These are phyloP conservation scores for Meriones psammophilus DNA, from an alignment of 2,797 vertebrate species.

Conservation along the genomic window DNA sequence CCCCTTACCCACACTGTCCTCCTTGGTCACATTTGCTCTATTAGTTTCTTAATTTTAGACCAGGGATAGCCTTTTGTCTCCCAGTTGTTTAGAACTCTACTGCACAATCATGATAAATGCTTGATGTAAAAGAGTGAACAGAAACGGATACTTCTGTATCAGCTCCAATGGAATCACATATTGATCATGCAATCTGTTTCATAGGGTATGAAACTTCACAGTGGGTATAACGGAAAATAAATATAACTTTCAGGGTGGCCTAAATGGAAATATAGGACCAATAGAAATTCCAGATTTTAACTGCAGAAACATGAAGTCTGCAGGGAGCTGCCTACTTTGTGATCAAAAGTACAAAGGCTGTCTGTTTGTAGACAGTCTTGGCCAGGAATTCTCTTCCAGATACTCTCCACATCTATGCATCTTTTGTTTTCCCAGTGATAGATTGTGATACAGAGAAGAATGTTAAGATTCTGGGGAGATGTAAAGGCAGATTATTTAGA, in stretches of 20 bases:
- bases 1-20: slow-evolving; percentile 64
- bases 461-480: not conserved
- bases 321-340: not conserved
- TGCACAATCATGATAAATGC: slow-evolving; percentile 61
- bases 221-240: slow-evolving; percentile 11
- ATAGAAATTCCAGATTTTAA: slow-evolving; percentile 45
- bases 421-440: slow-evolving; percentile 44
- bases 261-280: not conserved
- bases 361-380: slow-evolving; percentile 22
- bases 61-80: slow-evolving; percentile 59
- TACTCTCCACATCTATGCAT: slow-evolving; percentile 25
- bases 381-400: not conserved
- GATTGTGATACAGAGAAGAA: slow-evolving; percentile 38
- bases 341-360: slow-evolving; percentile 10
- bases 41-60: slow-evolving; percentile 81
- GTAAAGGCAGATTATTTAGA: slow-evolving; percentile 12
- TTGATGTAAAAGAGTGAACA: slow-evolving; percentile 40
- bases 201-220: not conserved
- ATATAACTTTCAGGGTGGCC: not conserved
- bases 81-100: not conserved
- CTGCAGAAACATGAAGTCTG: not conserved
- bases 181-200: not conserved
- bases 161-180: slow-evolving; percentile 8
- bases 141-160: not conserved
- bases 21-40: slow-evolving; percentile 76